Evolutionary conservation across 2,797 vertebrate genomes (phyloP).

Genomic region (Acrossocheilus wenchowensis): DNA sequence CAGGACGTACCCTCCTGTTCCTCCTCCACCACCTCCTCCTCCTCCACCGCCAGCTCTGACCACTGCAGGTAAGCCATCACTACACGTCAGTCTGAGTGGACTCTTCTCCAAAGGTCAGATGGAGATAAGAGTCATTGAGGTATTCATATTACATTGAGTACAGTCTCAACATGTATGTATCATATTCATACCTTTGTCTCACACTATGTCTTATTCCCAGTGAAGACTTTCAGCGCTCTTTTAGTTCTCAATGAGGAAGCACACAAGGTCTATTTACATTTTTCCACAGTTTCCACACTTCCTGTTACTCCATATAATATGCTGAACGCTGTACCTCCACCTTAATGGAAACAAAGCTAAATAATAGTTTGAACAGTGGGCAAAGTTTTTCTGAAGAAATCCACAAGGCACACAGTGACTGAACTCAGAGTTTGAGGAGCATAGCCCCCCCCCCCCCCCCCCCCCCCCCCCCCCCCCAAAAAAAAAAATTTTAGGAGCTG

Average conservation of each 20-base stretch:
- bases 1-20: conserved; percentile 89
- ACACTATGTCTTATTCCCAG: background rate
- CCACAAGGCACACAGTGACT: too few relatives aligned
- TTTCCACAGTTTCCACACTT: too few relatives aligned
- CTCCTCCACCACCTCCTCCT: conserved; percentile 91
- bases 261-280: background rate
- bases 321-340: too few relatives aligned
- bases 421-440: too few relatives aligned
- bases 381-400: too few relatives aligned
- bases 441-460: too few relatives aligned
- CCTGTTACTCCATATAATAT: too few relatives aligned
- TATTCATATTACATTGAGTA: too few relatives aligned
- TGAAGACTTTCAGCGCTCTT: background rate
- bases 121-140: background rate
- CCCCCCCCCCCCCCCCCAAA: too few relatives aligned
- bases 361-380: too few relatives aligned
- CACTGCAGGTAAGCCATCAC: conserved; percentile 72
- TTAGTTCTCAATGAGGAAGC: background rate
- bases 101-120: background rate
- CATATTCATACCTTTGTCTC: background rate
- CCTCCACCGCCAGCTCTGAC: conserved; percentile 80
- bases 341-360: too few relatives aligned
- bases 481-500: too few relatives aligned
- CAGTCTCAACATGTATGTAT: background rate
- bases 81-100: background rate